Conservation (phyloP, 2,113 vertebrate genomes). For the Corythornis vintsioides region DNA sequence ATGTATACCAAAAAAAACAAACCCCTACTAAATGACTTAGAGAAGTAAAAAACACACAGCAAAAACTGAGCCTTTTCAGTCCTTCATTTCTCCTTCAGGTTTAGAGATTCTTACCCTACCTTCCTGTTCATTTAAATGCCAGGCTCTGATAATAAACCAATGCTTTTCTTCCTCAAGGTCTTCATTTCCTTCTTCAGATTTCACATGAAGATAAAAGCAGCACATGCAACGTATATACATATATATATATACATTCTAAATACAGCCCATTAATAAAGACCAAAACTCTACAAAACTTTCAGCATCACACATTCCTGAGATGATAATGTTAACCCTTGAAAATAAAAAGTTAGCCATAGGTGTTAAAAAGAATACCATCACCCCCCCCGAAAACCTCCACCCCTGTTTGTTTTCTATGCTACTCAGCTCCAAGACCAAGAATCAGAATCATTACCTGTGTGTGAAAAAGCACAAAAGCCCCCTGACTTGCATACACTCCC, state of each 20-base stretch:
- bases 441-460: not conserved
- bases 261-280: not conserved
- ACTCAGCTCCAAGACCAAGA: not conserved
- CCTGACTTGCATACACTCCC: not conserved
- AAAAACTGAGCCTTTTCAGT: not conserved
- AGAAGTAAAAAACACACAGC: not conserved
- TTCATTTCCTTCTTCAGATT: conserved; percentile 15
- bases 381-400: accelerated
- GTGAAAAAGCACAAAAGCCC: not conserved
- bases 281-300: not conserved
- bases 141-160: not conserved
- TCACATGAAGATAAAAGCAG: not conserved
- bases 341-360: not conserved
- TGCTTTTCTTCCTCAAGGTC: not conserved
- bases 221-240: not conserved
- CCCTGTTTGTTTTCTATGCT: not conserved
- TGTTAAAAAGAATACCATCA: not conserved
- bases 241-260: not conserved
- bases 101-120: not conserved
- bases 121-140: not conserved
- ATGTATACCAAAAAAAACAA: not conserved
- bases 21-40: not conserved
- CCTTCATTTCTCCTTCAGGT: not conserved
- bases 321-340: not conserved
- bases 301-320: not conserved